Base-by-base conservation (phyloP, 2,113 vertebrate genomes). In the Prochilodus magdalenae region DNA sequence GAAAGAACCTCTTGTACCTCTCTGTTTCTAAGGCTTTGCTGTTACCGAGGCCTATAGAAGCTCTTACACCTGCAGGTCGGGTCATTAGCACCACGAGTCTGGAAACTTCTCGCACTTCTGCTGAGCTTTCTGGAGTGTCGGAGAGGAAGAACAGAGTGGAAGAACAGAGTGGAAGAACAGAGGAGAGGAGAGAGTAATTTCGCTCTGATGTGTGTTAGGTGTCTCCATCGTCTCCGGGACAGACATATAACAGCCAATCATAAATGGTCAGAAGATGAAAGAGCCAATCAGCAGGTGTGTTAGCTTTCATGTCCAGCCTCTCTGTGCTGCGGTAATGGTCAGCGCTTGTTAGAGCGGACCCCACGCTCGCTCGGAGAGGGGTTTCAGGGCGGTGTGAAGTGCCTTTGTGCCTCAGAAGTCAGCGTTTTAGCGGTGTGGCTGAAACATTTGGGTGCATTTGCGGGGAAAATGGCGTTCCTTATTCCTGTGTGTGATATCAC, bases 211-310 rank as follows among this genome's bases (percentile, higher is more conserved):
- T 67, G 30, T 36, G 16, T 30, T 36, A 24, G 63, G 63, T 66
- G 29, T 18, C 27, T 66, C 65, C 65, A 67, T 67, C 40, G 8
- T 10, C 40, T 11, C 40, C 8, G 40, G 8, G 5, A 44, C 40
- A 44, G 5, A 44, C 40, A 44, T 44, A 44, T 44, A 44, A 44
- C 65, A 67, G 29, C 65, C 65, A 22, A 67, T 67, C 65, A 12
- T 36, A 36, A 67, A 22, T 67, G 65, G 65, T 36, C 30, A 22
- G 65, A 67, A 67, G 65, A 67, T 67, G 65, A 67, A 67, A 67
- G 65, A 67, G 30, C 65, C 65, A 67, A 67, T 67, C 65, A 67
- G 65, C 65, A 36, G 65, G 65, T 67, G 30, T 67, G 29, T 36
- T 24, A 26, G 65, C 65, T 67, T 67, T 67, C 65, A 67, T 67